A percentile compares a stretch with the other conserved stretches of the same genome.
phyloP scores from a whole-genome alignment of 2,113 vertebrate species.

The Eubucco bourcierii region DNA sequence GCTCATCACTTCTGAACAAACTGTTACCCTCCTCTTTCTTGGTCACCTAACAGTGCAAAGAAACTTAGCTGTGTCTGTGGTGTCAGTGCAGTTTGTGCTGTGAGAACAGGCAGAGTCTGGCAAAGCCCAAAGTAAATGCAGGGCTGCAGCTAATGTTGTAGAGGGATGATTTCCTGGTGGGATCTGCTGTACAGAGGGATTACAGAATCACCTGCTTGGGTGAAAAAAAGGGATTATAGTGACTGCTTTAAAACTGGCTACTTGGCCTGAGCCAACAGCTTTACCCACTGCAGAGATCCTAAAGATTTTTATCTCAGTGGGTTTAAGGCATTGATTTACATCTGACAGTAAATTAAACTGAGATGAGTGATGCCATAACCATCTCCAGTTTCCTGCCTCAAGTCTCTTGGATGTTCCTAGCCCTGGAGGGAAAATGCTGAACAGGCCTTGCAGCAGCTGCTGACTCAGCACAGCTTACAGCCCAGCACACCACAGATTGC shows the following conservation, averaged over 20 bases:
- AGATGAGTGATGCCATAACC: neutral
- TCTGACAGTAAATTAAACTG: slow-evolving; percentile 6
- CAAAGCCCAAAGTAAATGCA: neutral
- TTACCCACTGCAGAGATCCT: neutral
- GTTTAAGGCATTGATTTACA: neutral
- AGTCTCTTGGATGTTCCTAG: neutral
- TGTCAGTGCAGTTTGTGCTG: neutral
- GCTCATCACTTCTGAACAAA: neutral
- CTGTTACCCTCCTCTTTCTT: neutral
- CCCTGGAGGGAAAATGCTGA: neutral
- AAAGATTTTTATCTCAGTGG: neutral
- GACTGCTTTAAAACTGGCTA: neutral
- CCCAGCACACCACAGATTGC: neutral
- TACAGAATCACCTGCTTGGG: neutral
- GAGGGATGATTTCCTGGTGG: neutral
- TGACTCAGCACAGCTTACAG: neutral
- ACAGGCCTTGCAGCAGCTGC: neutral
- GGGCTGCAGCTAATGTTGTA: neutral
- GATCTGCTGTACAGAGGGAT: neutral
- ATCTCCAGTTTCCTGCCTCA: neutral
- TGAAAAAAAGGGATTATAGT: neutral
- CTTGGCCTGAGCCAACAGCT: neutral
- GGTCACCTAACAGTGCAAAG: neutral
- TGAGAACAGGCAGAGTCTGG: neutral
- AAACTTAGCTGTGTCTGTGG: neutral